phyloP scores from a whole-genome alignment of 2,113 vertebrate genomes.

The Phodopus roborovskii region DNA sequence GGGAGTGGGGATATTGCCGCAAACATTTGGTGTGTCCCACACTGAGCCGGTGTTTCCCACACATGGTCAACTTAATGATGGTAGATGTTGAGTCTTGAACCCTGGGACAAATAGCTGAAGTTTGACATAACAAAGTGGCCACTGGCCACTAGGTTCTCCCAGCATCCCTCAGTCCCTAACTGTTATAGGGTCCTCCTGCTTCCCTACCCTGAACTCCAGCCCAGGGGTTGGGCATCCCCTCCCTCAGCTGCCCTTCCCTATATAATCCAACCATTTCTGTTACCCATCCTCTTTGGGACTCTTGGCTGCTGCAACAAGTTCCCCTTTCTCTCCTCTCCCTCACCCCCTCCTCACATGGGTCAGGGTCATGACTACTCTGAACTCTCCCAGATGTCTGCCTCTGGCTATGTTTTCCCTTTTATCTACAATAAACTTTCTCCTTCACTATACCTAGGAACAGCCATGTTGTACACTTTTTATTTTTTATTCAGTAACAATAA shows the following conservation, averaged over 20 bases:
- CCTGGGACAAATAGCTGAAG: not conserved
- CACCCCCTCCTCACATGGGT: not conserved
- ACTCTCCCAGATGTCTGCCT: not conserved
- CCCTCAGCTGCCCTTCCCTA: not conserved
- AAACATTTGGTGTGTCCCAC: not conserved
- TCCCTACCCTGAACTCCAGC: not conserved
- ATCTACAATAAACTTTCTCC: not conserved
- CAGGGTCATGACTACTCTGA: not conserved
- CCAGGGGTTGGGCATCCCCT: not conserved
- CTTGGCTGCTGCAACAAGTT: not conserved
- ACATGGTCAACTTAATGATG: fast-evolving
- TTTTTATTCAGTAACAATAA: not conserved
- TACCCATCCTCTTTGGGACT: not conserved
- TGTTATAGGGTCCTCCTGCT: not conserved
- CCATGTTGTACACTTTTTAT: not conserved
- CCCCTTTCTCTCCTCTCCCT: not conserved
- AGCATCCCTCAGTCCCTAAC: not conserved
- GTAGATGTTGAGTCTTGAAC: not conserved
- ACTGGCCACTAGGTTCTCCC: not conserved
- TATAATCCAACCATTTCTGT: not conserved
- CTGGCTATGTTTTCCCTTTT: not conserved
- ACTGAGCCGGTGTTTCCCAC: fast-evolving
- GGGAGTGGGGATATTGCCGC: not conserved
- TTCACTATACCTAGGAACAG: not conserved
- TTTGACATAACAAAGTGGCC: not conserved